Conservation (phyloP, 2,113 vertebrate species). For the Aviceda subcristata region DNA sequence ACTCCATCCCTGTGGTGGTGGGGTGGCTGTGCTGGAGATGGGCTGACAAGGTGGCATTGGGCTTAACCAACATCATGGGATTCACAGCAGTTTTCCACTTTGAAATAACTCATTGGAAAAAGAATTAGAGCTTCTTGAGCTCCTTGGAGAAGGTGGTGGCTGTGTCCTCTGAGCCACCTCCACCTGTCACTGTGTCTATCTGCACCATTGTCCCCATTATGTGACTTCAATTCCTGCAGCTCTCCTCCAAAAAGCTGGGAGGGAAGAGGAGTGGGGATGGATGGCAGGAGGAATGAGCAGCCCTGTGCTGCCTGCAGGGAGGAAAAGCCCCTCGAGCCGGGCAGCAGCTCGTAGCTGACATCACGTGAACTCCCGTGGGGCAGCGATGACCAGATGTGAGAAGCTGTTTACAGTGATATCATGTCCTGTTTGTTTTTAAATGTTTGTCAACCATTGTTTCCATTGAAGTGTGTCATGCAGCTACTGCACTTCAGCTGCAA, state of each 20-base stretch:
- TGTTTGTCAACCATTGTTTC: constrained; percentile 11
- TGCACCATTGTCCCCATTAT: background rate
- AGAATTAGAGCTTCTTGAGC: background rate
- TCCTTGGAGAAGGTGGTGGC: background rate
- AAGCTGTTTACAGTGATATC: background rate
- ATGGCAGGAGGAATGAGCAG: background rate
- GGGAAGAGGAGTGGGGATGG: background rate
- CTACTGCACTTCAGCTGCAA: background rate
- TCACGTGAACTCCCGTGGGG: background rate
- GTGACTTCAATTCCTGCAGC: background rate
- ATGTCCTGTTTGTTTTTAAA: background rate
- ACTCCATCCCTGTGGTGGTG: background rate
- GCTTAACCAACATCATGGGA: background rate
- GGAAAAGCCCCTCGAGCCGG: background rate
- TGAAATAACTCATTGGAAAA: background rate
- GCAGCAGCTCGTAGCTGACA: background rate
- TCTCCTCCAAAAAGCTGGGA: background rate
- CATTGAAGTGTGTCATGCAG: background rate
- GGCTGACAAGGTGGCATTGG: background rate
- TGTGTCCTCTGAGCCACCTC: background rate
- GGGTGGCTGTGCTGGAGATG: background rate
- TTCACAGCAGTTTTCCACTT: background rate
- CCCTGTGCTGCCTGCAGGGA: background rate
- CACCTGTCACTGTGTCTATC: background rate
- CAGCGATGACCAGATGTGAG: constrained; percentile 21